Evolutionary conservation across 2,888 invertebrate genomes (phyloP).

Genomic region (Oscheius sp.): DNA sequence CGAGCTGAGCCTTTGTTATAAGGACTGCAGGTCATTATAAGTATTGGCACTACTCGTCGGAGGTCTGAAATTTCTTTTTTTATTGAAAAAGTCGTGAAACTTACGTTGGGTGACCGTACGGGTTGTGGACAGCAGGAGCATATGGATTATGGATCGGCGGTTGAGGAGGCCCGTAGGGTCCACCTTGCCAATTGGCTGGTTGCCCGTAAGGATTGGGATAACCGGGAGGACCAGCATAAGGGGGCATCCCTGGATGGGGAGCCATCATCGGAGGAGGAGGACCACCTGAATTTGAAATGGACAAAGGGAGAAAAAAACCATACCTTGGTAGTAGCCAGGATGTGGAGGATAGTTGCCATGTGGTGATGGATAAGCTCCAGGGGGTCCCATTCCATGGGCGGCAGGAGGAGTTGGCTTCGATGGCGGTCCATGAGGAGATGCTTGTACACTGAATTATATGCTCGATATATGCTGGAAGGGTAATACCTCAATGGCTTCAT

Average conservation of each 20-base stretch:
- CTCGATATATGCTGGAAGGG: too few species aligned
- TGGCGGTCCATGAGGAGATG: conserved; percentile 1
- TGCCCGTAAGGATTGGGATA: conserved; percentile 25
- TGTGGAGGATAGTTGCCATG: conserved; percentile 14
- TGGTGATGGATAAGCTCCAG: background rate
- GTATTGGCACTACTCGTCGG: conserved; percentile 28
- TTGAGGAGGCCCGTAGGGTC: conserved; percentile 11
- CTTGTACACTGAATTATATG: background rate
- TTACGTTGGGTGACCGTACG: conserved; percentile 32
- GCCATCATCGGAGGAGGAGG: conserved; percentile 12
- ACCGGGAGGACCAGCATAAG: conserved; percentile 11
- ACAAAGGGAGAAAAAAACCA: background rate
- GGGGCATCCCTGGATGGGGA: conserved; percentile 15
- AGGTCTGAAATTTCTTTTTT: conserved; percentile 12
- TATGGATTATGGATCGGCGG: conserved; percentile 31
- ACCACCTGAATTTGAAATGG: background rate
- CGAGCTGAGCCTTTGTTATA: conserved; percentile 6
- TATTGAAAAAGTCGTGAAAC: background rate
- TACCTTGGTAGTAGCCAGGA: conserved; percentile 35
- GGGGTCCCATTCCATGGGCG: background rate
- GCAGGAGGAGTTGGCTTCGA: background rate
- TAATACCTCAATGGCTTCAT: background rate
- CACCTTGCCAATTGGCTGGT: conserved; percentile 23
- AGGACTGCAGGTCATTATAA: conserved; percentile 34
- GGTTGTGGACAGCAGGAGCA: conserved; percentile 35